These are phyloP conservation scores for Gnathonemus longibarbis DNA, from an alignment of 2,113 vertebrate genomes.

Conservation along the genomic window DNA sequence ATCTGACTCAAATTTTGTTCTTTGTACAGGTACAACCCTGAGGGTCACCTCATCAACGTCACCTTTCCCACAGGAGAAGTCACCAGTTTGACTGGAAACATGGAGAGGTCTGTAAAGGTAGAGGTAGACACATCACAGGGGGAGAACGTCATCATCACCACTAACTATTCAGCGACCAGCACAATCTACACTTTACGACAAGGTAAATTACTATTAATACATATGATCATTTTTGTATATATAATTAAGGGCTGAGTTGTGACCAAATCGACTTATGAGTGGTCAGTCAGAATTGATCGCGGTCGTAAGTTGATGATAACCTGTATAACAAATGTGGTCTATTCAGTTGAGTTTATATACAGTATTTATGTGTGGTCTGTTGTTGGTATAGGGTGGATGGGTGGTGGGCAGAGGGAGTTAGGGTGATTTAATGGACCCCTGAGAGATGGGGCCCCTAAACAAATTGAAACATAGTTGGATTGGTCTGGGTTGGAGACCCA, in stretches of 20 bases:
- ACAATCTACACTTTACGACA: slow-evolving; percentile 87
- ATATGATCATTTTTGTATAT: no score
- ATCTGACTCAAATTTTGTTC: slow-evolving; percentile 10
- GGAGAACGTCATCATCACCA: slow-evolving; percentile 84
- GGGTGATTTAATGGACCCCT: not conserved
- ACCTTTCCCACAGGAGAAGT: slow-evolving; percentile 90
- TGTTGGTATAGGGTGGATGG: not conserved
- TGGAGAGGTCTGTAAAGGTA: slow-evolving; percentile 81
- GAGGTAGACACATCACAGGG: slow-evolving; percentile 80
- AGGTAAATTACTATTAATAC: slow-evolving; percentile 57
- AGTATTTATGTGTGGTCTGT: not conserved
- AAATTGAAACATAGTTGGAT: not conserved
- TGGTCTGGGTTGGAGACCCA: not conserved
- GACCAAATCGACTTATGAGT: not conserved
- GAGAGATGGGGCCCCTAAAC: not conserved
- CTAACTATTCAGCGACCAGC: slow-evolving; percentile 86
- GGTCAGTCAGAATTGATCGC: no score
- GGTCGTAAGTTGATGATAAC: no score
- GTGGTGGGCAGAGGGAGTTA: not conserved
- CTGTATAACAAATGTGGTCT: not conserved
- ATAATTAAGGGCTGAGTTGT: no score
- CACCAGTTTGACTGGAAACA: slow-evolving; percentile 82
- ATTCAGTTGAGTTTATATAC: not conserved
- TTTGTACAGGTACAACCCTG: slow-evolving; percentile 74
- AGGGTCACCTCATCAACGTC: slow-evolving; percentile 85